Base-by-base conservation (phyloP, 2,797 vertebrate species). In the Enteromius treurensis region DNA sequence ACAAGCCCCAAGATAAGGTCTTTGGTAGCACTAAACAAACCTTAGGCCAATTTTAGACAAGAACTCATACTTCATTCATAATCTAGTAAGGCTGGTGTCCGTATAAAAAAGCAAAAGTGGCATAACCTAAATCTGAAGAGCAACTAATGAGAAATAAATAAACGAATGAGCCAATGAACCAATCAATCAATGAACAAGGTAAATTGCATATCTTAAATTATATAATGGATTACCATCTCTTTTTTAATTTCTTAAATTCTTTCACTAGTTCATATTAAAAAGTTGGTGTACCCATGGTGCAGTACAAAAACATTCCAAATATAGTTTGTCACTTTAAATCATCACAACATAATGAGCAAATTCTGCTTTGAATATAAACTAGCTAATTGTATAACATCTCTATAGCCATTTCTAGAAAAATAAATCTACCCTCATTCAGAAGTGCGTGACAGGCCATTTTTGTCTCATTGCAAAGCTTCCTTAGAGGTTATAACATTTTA, bases 401-500 rank as follows among this genome's bases (percentile, higher is more conserved):
- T 73, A 29, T 51, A 73, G 9, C 26, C 26, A 32, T 21, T 21
- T 13, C 17, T 11, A 73, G 21, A 47, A 71, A 60, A 47, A 71
- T 3, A 29, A 19, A 70, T 47, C 29, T 29, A 71, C 47, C 49
- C 23, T 73, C 53, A 26, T 77, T 81, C 6, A 60, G 45, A 21
- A 7, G n/a, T 11, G 6, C 21, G 67, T n/a, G 10, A 19, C 37
- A 76, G 29, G 26, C 5, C 53, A 70, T 37, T 10, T 26, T 21
- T 81, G 51, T 29, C 11, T 68, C 67, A 60, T 87, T 90, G 84
- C 85, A 89, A 90, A 84, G 42, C 29, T 45, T 23, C 10, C 1
- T 64, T 51, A 83, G 17, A 26, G 29, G 34, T 40, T 69, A 85
- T 75, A 65, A 62, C 83, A 83, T 89, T 91, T 90, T 90, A 91